Conservation (phyloP, 2,888 invertebrate genomes). For the Pseudanteris insignis region DNA sequence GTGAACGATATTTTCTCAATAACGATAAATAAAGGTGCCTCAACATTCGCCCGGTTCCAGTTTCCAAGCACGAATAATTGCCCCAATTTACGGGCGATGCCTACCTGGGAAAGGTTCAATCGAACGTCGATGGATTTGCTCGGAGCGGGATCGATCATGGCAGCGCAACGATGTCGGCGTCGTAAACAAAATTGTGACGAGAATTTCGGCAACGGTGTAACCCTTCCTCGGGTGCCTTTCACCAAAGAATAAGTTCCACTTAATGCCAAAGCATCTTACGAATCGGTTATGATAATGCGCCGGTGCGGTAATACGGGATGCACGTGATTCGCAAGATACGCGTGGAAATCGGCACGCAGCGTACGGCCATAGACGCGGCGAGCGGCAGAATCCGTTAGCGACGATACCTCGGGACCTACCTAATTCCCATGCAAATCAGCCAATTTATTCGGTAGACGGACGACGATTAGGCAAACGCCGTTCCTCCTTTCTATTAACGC, state of each 20-base stretch:
- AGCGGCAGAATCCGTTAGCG: constrained; percentile 40
- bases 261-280: constrained; percentile 34
- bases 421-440: constrained; percentile 64
- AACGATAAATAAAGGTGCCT: too few relatives aligned
- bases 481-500: constrained; percentile 44
- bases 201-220: background rate
- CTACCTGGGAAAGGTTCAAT: too few relatives aligned
- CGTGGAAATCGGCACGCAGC: constrained; percentile 11
- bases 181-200: constrained; percentile 22
- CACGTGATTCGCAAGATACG: constrained; percentile 15
- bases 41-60: too few relatives aligned
- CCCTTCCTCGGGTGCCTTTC: constrained; percentile 16
- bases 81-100: too few relatives aligned
- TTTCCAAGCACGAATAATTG: too few relatives aligned
- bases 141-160: too few relatives aligned
- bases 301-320: constrained; percentile 19
- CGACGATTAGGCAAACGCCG: constrained; percentile 61
- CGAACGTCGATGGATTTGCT: too few relatives aligned
- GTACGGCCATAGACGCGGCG: constrained; percentile 25
- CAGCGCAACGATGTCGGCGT: too few relatives aligned
- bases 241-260: constrained; percentile 19
- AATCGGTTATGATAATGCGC: constrained; percentile 39
- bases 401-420: constrained; percentile 49
- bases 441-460: constrained; percentile 60
- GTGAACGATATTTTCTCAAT: background rate